A percentile compares a stretch with the other conserved stretches of the same genome.
Conservation (phyloP, 2,113 vertebrate species). For the Sprattus sprattus region DNA sequence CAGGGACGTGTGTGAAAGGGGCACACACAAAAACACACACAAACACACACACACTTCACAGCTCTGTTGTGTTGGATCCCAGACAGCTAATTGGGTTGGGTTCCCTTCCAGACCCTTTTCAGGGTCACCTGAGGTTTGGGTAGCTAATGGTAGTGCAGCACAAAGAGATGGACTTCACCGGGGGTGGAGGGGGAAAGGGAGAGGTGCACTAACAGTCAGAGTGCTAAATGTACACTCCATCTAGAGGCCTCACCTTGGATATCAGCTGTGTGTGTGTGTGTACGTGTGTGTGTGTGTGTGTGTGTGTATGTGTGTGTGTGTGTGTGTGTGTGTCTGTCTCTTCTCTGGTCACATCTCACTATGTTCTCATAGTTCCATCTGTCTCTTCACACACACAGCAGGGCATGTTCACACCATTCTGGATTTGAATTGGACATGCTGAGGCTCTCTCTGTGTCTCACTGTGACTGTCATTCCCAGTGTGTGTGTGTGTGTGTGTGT, state of each 20-base stretch:
- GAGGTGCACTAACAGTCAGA: not conserved
- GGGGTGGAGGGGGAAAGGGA: not conserved
- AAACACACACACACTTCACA: not conserved
- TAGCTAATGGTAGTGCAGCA: not conserved
- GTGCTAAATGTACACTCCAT: constrained; percentile 5
- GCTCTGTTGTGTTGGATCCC: not conserved
- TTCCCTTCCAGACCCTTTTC: not conserved
- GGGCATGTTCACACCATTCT: not conserved
- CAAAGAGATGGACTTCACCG: not conserved
- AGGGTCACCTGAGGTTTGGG: constrained; percentile 13
- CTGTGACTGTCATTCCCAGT: not conserved
- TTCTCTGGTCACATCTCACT: not conserved
- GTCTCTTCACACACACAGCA: not conserved
- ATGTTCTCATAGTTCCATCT: not conserved
- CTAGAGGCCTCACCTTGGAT: not conserved
- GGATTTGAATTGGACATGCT: not conserved
- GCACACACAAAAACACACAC: not conserved
- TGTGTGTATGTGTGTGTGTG: not conserved
- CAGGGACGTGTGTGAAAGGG: not conserved
- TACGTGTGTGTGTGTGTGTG: not conserved
- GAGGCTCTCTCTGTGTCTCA: not conserved
- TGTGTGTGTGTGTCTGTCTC: not conserved
- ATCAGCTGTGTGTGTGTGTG: not conserved
- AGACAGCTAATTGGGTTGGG: constrained; percentile 13
- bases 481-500: too few relatives aligned